These are phyloP conservation scores for Acleris laterana DNA, from an alignment of 2,888 invertebrate species.

Conservation along the genomic window DNA sequence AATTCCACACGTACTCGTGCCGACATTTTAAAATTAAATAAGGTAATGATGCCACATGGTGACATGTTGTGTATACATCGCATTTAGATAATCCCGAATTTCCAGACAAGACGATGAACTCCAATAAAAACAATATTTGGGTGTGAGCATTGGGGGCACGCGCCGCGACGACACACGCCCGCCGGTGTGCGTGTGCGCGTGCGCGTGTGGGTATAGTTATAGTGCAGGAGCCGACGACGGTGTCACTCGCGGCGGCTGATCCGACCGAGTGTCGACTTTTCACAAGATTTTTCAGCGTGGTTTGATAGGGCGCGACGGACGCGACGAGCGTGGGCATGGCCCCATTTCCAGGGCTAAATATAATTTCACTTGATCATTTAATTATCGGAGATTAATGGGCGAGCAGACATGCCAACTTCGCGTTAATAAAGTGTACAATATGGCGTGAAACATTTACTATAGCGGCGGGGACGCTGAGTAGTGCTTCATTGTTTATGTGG, in stretches of 20 bases:
- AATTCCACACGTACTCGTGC: neutral
- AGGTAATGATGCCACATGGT: slow-evolving; percentile 32
- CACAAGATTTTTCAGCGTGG: slow-evolving; percentile 53
- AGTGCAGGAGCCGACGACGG: slow-evolving; percentile 4
- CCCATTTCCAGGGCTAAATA: slow-evolving; percentile 81
- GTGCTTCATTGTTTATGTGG: slow-evolving; percentile 45
- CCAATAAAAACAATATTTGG: slow-evolving; percentile 36
- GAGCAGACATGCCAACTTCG: slow-evolving; percentile 72
- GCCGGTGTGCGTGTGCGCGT: no score
- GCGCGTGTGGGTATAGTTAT: neutral
- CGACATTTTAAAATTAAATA: slow-evolving; percentile 15
- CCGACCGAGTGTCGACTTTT: slow-evolving; percentile 38
- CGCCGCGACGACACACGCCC: slow-evolving; percentile 15
- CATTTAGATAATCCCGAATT: slow-evolving; percentile 36
- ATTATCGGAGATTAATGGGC: slow-evolving; percentile 83
- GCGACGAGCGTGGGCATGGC: slow-evolving; percentile 66
- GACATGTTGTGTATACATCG: slow-evolving; percentile 37
- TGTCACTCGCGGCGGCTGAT: slow-evolving; percentile 14
- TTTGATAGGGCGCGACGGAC: slow-evolving; percentile 57
- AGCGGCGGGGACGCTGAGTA: slow-evolving; percentile 43
- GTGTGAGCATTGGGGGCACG: slow-evolving; percentile 30
- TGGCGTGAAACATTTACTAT: slow-evolving; percentile 63
- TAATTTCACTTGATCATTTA: slow-evolving; percentile 83
- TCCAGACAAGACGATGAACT: slow-evolving; percentile 38
- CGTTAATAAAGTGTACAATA: slow-evolving; percentile 73